phyloP scores from a whole-genome alignment of 2,888 invertebrate species.

The Polydrusus tereticollis region DNA sequence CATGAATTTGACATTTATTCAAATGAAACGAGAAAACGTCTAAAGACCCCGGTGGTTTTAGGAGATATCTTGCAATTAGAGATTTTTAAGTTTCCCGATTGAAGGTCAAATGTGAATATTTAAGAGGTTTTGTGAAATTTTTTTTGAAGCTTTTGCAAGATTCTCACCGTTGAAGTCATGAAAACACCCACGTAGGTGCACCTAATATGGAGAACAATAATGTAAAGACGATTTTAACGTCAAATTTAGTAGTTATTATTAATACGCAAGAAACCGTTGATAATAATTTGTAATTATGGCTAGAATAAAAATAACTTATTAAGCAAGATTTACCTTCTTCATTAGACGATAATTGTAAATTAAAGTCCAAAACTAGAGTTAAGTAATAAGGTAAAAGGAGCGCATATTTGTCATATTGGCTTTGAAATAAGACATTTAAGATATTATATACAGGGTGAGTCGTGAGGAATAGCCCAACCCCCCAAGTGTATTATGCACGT shows the following conservation, averaged over 20 bases:
- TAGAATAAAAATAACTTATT: too few species aligned
- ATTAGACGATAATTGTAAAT: too few species aligned
- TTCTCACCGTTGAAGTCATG: constrained; percentile 31
- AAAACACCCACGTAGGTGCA: constrained; percentile 33
- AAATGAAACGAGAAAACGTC: constrained; percentile 26
- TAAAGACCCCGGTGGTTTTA: background rate
- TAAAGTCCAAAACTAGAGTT: too few species aligned
- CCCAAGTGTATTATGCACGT: too few species aligned
- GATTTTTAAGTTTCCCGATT: constrained; percentile 40
- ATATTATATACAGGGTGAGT: too few species aligned
- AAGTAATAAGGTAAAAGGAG: too few species aligned
- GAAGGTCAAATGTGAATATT: constrained; percentile 33
- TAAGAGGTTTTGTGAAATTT: constrained; percentile 32
- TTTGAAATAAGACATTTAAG: too few species aligned
- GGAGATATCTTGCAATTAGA: constrained; percentile 35
- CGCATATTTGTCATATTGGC: too few species aligned
- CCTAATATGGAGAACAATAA: constrained; percentile 33
- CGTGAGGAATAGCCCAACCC: too few species aligned
- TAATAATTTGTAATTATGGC: background rate
- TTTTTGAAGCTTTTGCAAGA: constrained; percentile 38
- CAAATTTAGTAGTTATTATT: constrained; percentile 11
- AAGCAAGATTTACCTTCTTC: too few species aligned
- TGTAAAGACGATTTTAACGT: constrained; percentile 12
- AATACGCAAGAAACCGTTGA: too few species aligned
- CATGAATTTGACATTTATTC: constrained; percentile 47